Evolutionary conservation across 2,888 invertebrate species (phyloP), one percentile per base, ranked within the genome.

Genomic region (Sinopyrophorus schimmeli): DNA sequence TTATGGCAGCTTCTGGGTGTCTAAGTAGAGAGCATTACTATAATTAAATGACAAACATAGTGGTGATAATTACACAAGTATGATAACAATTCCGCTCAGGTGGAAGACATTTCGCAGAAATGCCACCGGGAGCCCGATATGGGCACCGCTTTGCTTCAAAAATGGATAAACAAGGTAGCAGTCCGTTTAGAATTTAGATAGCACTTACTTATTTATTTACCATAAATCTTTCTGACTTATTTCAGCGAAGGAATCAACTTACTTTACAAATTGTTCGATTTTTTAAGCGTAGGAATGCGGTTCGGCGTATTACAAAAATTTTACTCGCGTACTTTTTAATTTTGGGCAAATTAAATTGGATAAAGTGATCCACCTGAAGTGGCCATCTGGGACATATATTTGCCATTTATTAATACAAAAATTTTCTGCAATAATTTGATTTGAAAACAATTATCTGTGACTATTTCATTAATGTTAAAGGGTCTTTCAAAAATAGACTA

Each of bases 91-190:
- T 66, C 66, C 59, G 58, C 64, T 65, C 67, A 65, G 64, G 65
- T 67, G 66, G 66, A 66, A 62, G 65, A 63, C 63, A 62, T 67
- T n/a, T 64, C 67, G 62, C 40, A 59, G 69, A 67, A 68, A 57
- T 56, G 61, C 61, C 49, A 57, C 57, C 42, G 51, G 53, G 46
- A 49, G 55, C 63, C 62, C 50, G 62, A 67, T 67, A 67, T 67
- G 66, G 66, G 55, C 58, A 62, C 58, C 60, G 62, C 59, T 58
- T 51, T 49, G 54, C 48, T 47, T 60, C 63, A 52, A 54, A 62
- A 64, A 65, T 64, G 65, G 66, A 57, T 57, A 63, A 64, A 65
- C 62, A 59, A 60, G 62, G 61, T 62, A 57, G 56, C 52, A 51
- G 44, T 61, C 58, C 54, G 66, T 62, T 63, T 66, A 63, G 64